Base-by-base conservation (phyloP, 2,113 vertebrate genomes). In the Hystrix brachyura region DNA sequence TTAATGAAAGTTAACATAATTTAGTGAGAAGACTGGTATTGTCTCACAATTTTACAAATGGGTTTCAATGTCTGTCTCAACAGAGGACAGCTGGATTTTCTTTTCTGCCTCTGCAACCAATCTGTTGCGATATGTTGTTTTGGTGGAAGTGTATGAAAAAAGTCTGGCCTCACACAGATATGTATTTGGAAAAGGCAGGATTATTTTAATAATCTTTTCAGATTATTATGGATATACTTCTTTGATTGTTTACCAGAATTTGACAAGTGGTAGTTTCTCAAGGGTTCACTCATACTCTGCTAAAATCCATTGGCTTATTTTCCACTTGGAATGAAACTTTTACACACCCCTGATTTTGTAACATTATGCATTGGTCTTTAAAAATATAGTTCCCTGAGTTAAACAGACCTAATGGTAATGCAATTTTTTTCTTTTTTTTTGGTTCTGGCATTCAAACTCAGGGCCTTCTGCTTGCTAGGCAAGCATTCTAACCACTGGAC, bases 41-140 rank as follows among this genome's bases (percentile, higher is more conserved):
- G 13, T n/a, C 74, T 87, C 80, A 53, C 48, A 64, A 69, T 92
- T 86, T 78, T 81, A 60, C 71, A 90, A 95, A 59, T 74, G 51
- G 93, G 62, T 92, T 95, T 97, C 90, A 91, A 59, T 87, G 55
- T 87, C 87, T 95, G 64, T 46, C 57, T 92, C 76, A 46, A n/a
- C 53, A 87, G 69, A 90, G 95, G 89, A 86, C 76, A 91, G 64
- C 57, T 90, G 53, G 43, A 83, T 64, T 87, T 78, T 81, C 48
- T 2, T 43, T 9, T 64, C 59, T 94, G 83, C 65, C 71, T 94
- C 62, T 89, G 85, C 48, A 59, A 82, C 87, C 84, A 53, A 21
- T 92, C 90, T 94, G 79, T 38, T 86, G 53, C 0, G 17, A 74
- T n/a, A 64, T 19, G 27, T 53, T 92, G 89, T 89, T 96, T 81